A percentile compares a stretch with the other conserved stretches of the same genome.
phyloP scores from a whole-genome alignment of 2,888 invertebrate genomes.

The Rhingia campestris region DNA sequence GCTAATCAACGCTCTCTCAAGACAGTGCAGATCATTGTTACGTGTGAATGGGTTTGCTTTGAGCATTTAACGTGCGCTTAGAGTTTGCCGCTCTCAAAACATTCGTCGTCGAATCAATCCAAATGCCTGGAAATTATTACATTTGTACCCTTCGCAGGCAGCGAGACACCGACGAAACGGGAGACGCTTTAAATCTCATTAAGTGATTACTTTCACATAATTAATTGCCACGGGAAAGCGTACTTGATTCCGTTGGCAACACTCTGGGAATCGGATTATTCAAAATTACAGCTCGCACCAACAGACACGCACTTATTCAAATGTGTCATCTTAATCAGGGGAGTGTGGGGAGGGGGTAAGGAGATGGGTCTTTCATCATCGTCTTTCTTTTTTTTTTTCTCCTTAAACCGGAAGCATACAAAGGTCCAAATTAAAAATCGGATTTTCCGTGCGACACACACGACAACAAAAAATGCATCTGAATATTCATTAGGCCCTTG shows the following conservation, averaged over 20 bases:
- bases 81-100: constrained; percentile 38
- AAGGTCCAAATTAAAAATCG: constrained; percentile 35
- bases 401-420: constrained; percentile 58
- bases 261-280: constrained; percentile 55
- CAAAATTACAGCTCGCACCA: constrained; percentile 44
- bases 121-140: constrained; percentile 67
- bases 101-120: constrained; percentile 65
- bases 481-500: constrained; percentile 60
- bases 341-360: not conserved
- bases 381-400: constrained; percentile 10
- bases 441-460: constrained; percentile 29
- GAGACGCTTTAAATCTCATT: constrained; percentile 58
- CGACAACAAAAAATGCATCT: constrained; percentile 26
- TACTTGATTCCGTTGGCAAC: constrained; percentile 19
- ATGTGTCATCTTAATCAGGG: constrained; percentile 50
- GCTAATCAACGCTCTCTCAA: constrained; percentile 4
- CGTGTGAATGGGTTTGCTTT: constrained; percentile 41
- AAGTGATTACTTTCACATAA: constrained; percentile 73
- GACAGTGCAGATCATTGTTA: constrained; percentile 10
- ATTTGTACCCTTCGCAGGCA: constrained; percentile 65
- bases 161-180: not conserved
- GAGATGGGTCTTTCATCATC: not conserved
- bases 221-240: constrained; percentile 60
- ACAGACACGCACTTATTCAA: constrained; percentile 49
- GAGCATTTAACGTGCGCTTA: constrained; percentile 54